Evolutionary conservation across 2,797 vertebrate genomes (phyloP).

Genomic region (Sebastes vulpes): DNA sequence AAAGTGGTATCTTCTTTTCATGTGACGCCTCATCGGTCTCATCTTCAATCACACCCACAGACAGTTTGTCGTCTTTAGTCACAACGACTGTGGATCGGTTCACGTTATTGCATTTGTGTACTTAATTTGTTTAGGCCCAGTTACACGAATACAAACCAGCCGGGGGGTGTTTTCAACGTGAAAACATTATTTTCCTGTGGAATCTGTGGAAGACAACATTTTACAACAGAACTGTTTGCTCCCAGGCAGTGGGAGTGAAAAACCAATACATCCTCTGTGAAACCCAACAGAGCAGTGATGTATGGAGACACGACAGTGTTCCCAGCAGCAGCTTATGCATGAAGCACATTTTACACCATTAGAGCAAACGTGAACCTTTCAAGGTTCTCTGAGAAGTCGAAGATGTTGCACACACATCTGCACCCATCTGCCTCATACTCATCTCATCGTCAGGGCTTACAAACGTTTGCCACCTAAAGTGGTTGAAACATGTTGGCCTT

Average conservation of each 20-base stretch:
- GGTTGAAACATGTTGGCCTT: too few relatives aligned
- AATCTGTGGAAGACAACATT: slow-evolving; percentile 19
- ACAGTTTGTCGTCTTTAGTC: neutral
- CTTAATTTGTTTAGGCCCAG: slow-evolving; percentile 20
- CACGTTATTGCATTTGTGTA: neutral
- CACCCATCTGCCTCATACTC: neutral
- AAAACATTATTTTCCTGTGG: slow-evolving; percentile 22
- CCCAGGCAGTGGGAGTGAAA: slow-evolving; percentile 20
- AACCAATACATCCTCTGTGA: slow-evolving; percentile 30
- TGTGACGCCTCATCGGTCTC: neutral
- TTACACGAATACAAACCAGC: slow-evolving; percentile 32
- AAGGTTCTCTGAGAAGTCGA: neutral
- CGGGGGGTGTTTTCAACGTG: neutral
- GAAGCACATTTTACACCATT: slow-evolving; percentile 10
- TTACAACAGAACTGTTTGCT: slow-evolving; percentile 21
- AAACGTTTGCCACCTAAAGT: too few relatives aligned
- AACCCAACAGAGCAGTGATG: slow-evolving; percentile 43
- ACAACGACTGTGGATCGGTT: neutral
- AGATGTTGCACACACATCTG: neutral
- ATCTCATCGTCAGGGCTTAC: too few relatives aligned
- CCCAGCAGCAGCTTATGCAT: neutral
- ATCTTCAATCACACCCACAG: neutral
- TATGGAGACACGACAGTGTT: slow-evolving; percentile 15
- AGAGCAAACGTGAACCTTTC: neutral
- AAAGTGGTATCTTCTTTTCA: neutral